Percentiles rank a stretch among this genome's conserved stretches.
phyloP scores from a whole-genome alignment of 2,113 vertebrate species.

The Polyodon spathula region DNA sequence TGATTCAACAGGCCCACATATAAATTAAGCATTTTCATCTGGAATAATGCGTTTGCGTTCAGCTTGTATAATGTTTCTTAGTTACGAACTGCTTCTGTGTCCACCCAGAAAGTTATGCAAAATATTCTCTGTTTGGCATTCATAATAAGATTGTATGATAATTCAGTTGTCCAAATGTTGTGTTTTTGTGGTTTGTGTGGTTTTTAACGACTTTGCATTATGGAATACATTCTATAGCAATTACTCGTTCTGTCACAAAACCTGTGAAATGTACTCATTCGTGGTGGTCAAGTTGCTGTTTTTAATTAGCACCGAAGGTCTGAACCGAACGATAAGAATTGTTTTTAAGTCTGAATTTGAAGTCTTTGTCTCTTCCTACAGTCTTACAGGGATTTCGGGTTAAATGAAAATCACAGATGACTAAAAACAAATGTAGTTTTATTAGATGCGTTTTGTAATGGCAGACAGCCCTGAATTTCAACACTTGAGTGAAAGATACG shows the following conservation, averaged over 20 bases:
- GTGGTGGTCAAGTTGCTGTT: slow-evolving; percentile 40
- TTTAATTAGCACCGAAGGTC: slow-evolving; percentile 42
- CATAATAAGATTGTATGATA: slow-evolving; percentile 40
- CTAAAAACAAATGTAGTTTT: slow-evolving; percentile 24
- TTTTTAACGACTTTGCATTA: slow-evolving; percentile 53
- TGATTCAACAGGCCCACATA: too few species aligned
- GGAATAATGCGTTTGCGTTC: too few species aligned
- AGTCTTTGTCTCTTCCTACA: slow-evolving; percentile 13
- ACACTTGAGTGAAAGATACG: slow-evolving; percentile 49
- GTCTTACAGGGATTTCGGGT: slow-evolving; percentile 14
- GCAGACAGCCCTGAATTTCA: slow-evolving; percentile 36
- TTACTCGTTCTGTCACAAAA: slow-evolving; percentile 52
- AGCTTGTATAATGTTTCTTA: too few species aligned
- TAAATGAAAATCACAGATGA: slow-evolving; percentile 37
- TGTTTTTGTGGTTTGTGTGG: slow-evolving; percentile 43
- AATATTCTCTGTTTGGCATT: slow-evolving; percentile 42
- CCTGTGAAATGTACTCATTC: slow-evolving; percentile 42
- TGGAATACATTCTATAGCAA: slow-evolving; percentile 46
- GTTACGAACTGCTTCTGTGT: too few species aligned
- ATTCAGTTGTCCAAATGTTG: slow-evolving; percentile 36
- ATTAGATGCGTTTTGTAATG: slow-evolving; percentile 38
- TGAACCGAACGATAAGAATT: slow-evolving; percentile 21
- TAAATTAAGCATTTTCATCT: too few species aligned
- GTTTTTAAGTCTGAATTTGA: neutral
- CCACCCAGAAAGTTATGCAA: slow-evolving; percentile 17